Percentiles rank a stretch among this genome's conserved stretches.
These are phyloP conservation scores for Palaemon carinicauda DNA, from an alignment of 1,140 invertebrate genomes.

Conservation along the genomic window DNA sequence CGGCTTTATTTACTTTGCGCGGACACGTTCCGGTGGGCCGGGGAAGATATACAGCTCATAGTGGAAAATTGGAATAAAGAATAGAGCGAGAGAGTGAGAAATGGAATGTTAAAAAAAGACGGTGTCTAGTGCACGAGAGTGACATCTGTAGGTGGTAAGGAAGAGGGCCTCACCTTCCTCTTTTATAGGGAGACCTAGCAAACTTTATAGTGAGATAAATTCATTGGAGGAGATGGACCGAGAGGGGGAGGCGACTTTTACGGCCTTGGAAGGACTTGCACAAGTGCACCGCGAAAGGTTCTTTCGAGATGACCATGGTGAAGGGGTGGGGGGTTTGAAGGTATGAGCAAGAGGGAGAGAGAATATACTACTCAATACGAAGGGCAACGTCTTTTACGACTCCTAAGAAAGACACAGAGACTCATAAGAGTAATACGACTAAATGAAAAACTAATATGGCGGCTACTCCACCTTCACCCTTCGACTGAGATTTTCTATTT, in stretches of 20 bases:
- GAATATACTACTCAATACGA: not conserved
- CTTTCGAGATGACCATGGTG: slow-evolving; percentile 22
- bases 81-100: not conserved
- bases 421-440: too few species aligned
- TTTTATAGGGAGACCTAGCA: slow-evolving; percentile 46
- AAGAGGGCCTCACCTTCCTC: slow-evolving; percentile 21
- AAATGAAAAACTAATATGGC: too few species aligned
- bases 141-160: slow-evolving; percentile 47
- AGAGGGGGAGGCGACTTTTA: slow-evolving; percentile 48
- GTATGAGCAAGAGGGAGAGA: not conserved
- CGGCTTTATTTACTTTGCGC: too few species aligned
- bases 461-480: too few species aligned
- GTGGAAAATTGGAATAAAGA: not conserved
- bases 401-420: too few species aligned
- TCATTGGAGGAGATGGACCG: slow-evolving; percentile 50
- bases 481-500: too few species aligned
- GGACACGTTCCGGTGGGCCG: too few species aligned
- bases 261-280: slow-evolving; percentile 38
- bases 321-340: not conserved
- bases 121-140: slow-evolving; percentile 30
- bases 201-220: slow-evolving; percentile 56
- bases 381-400: too few species aligned
- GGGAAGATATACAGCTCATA: too few species aligned
- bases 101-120: not conserved
- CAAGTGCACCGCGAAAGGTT: slow-evolving; percentile 40